Evolutionary conservation across 2,113 vertebrate genomes (phyloP).

Genomic region (Gambusia holbrooki): DNA sequence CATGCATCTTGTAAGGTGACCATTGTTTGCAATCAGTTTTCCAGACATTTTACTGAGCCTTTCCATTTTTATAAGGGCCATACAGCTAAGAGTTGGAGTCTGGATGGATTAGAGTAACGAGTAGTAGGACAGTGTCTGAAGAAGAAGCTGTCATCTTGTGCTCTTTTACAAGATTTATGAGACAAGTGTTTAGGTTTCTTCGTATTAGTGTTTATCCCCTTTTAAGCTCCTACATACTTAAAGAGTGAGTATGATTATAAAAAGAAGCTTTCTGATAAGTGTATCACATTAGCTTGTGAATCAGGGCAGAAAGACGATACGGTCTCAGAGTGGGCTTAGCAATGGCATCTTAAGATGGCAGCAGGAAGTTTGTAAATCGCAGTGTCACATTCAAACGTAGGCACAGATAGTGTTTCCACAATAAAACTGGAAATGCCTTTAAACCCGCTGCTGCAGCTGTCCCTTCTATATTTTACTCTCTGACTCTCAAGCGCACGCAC

Average conservation of each 20-base stretch:
- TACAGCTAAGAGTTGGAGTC: constrained; percentile 33
- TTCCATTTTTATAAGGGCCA: constrained; percentile 39
- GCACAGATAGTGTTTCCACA: constrained; percentile 71
- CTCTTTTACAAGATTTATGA: constrained; percentile 65
- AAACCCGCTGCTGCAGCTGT: constrained; percentile 71
- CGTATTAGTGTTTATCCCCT: constrained; percentile 58
- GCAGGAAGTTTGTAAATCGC: constrained; percentile 75
- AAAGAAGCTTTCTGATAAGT: constrained; percentile 54
- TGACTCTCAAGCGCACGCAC: constrained; percentile 36
- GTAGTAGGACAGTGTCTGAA: constrained; percentile 32
- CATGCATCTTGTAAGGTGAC: constrained; percentile 28
- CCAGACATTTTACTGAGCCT: constrained; percentile 67
- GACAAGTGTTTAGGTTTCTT: constrained; percentile 64
- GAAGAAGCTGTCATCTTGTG: constrained; percentile 49
- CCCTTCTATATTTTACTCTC: constrained; percentile 55
- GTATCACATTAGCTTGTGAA: constrained; percentile 73
- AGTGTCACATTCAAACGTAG: constrained; percentile 60
- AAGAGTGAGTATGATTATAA: constrained; percentile 45
- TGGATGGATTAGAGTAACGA: constrained; percentile 52
- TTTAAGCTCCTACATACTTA: constrained; percentile 49
- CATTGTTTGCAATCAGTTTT: constrained; percentile 59
- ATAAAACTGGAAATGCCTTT: constrained; percentile 75
- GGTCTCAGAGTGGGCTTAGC: constrained; percentile 69
- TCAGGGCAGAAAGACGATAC: constrained; percentile 63
- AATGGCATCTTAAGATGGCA: constrained; percentile 70